A percentile compares a stretch with the other conserved stretches of the same genome.
phyloP scores from a whole-genome alignment of 2,797 vertebrate species.

The Etheostoma nigrum region DNA sequence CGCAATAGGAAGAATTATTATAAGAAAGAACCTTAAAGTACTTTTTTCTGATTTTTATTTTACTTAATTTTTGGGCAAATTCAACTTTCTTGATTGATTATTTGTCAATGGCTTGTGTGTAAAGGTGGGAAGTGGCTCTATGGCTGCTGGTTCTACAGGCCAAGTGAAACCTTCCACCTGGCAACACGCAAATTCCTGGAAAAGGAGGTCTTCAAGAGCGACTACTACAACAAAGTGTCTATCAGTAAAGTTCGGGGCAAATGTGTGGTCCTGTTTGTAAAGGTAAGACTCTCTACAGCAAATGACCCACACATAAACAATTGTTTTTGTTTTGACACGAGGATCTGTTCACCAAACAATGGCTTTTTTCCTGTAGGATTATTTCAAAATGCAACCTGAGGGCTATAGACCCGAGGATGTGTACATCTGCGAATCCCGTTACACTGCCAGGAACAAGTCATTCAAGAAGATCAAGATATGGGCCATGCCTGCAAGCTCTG shows the following conservation, averaged over 20 bases:
- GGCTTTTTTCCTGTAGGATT: constrained; percentile 87
- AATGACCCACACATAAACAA: neutral
- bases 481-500: constrained; percentile 91
- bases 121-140: constrained; percentile 96
- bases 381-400: constrained; percentile 96
- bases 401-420: constrained; percentile 93
- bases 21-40: neutral
- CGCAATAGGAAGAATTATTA: neutral
- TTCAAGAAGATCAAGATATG: constrained; percentile 99
- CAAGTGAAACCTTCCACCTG: constrained; percentile 97
- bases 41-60: neutral
- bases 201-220: constrained; percentile 98
- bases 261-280: constrained; percentile 98
- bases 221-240: constrained; percentile 94
- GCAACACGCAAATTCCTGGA: constrained; percentile 98
- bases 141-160: constrained; percentile 98
- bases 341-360: neutral
- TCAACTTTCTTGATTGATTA: neutral
- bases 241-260: constrained; percentile 96
- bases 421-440: constrained; percentile 96
- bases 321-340: neutral
- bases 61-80: neutral
- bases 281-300: constrained; percentile 82
- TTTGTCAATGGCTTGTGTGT: constrained; percentile 20
- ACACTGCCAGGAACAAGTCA: constrained; percentile 91